Evolutionary conservation across 2,113 vertebrate species (phyloP).

Genomic region (Peromyscus leucopus): DNA sequence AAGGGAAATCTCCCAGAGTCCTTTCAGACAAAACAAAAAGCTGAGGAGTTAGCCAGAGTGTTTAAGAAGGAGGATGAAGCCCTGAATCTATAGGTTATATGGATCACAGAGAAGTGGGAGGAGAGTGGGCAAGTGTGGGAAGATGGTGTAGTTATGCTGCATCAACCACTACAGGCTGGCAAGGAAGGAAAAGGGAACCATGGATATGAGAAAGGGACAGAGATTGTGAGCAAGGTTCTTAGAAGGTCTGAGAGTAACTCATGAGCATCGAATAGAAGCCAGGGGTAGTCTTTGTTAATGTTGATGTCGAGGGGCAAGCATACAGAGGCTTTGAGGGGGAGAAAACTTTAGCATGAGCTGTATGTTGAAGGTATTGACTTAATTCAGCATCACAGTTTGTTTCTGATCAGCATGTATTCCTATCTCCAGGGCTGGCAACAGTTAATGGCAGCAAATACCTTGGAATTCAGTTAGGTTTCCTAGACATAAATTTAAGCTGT

Average conservation of each 20-base stretch:
- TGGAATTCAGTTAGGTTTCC: constrained; percentile 25
- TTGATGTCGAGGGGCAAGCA: not conserved
- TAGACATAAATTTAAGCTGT: constrained; percentile 38
- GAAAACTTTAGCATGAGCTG: not conserved
- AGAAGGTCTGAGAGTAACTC: not conserved
- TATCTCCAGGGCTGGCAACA: not conserved
- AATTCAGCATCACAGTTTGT: not conserved
- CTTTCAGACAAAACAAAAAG: not conserved
- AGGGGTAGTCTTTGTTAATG: not conserved
- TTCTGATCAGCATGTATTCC: not conserved
- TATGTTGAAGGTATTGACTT: constrained; percentile 4
- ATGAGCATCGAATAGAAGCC: accelerated
- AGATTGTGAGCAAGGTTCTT: not conserved
- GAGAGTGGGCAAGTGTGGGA: not conserved
- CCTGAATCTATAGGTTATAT: not conserved
- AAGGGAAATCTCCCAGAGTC: not conserved
- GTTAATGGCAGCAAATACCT: not conserved
- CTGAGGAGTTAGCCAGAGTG: not conserved
- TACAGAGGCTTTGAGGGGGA: not conserved
- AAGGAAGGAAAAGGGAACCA: not conserved
- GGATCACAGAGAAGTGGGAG: not conserved
- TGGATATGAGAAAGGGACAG: not conserved
- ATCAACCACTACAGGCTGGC: not conserved
- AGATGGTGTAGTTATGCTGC: accelerated
- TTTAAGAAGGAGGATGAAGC: not conserved